Base-by-base conservation (phyloP, 2,113 vertebrate genomes). In the Okapia johnstoni region DNA sequence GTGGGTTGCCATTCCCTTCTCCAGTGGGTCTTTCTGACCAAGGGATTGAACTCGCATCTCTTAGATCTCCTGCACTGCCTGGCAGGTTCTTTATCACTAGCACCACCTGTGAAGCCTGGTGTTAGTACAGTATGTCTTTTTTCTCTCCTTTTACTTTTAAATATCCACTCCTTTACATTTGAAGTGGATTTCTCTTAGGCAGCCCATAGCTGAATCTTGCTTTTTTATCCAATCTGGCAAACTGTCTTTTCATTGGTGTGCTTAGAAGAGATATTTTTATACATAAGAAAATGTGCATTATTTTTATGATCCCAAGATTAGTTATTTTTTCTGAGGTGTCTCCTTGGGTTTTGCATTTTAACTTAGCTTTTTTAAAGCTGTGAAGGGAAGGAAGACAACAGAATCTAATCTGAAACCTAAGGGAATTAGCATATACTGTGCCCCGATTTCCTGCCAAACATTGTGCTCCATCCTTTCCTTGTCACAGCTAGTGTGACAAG, bases 331-430 rank as follows among this genome's bases (percentile, higher is more conserved):
- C 23, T 92, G 57, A 63, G 77, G 11, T 60, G 8, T 7, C 25
- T n/a, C 55, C 89, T 93, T 90, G 57, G 43, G 55, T 55, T 73
- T 46, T 92, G 36, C 36, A 80, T 58, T 90, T 86, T 87, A 77
- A 94, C 28, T 95, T 70, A 83, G 73, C 40, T 58, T 90, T 81
- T 96, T 94, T 89, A 33, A 95, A 95, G 58, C 48, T 46, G 43
- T 9, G 61, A 40, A 21, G 50, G 63, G 43, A 61, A 81, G 60
- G 26, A 40, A 66, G 36, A 92, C 15, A 79, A n/a, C 52, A 79
- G 79, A 36, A 6, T 33, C 50, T 63, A 48, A 79, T 40, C 43
- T 81, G 33, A 86, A 61, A 73, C 66, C 36, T 66, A 77, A 77
- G n/a, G 48, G n/a, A 84, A 90, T 86, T 52, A 57, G 17, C 33